Conservation (phyloP, 1,140 invertebrate species). For the Akabosia matsudoensis region DNA sequence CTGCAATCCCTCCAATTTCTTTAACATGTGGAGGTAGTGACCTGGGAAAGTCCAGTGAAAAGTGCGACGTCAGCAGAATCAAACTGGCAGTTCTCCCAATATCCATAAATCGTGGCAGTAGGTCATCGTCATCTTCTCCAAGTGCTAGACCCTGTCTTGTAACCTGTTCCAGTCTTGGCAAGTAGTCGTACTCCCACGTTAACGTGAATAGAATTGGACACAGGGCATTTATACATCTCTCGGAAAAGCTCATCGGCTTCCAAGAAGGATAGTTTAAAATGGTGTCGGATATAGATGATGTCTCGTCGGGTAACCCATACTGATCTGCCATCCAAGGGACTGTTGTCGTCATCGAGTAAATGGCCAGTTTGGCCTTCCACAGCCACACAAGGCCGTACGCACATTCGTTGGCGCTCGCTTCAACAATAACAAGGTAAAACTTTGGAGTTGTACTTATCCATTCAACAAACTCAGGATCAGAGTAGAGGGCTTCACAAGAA, state of each 20-base stretch:
- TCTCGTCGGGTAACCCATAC: conserved; percentile 5
- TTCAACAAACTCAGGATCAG: background rate
- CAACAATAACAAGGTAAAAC: conserved; percentile 49
- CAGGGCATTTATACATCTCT: conserved; percentile 37
- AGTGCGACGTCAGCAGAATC: conserved; percentile 59
- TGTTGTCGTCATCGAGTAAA: background rate
- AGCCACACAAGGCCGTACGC: background rate
- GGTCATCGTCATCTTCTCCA: background rate
- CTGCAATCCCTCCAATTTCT: background rate
- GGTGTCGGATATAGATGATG: background rate
- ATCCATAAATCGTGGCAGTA: conserved; percentile 50
- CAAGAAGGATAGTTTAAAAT: background rate
- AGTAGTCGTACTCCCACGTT: conserved; percentile 36
- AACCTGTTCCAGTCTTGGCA: background rate
- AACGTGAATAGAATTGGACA: conserved; percentile 25
- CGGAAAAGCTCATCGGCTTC: conserved; percentile 30
- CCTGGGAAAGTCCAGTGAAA: conserved; percentile 54
- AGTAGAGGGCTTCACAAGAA: background rate
- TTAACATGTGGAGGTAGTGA: conserved; percentile 58
- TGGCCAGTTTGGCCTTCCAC: background rate
- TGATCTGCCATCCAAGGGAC: background rate
- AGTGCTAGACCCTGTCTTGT: conserved; percentile 45
- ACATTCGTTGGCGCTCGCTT: conserved; percentile 47
- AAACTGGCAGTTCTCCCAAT: conserved; percentile 51
- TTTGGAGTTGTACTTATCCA: background rate